Percentiles rank a stretch among this genome's conserved stretches.
phyloP scores from a whole-genome alignment of 2,797 vertebrate genomes.

The Intellagama lesueurii region DNA sequence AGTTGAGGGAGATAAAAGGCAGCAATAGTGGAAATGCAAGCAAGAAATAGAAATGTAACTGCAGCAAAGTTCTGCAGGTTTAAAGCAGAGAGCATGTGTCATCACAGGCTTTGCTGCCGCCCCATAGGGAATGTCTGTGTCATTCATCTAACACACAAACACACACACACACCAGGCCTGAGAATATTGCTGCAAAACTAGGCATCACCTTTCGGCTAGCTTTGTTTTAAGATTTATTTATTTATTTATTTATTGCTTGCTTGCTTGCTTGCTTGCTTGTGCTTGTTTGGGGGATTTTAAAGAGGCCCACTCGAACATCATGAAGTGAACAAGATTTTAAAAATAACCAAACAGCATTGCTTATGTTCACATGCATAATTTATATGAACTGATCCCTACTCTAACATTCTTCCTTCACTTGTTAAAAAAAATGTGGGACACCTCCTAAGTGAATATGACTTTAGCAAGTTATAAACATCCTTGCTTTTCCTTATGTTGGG shows the following conservation, averaged over 20 bases:
- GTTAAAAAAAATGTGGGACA: conserved; percentile 31
- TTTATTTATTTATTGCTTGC: too few relatives aligned
- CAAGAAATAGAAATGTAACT: too few relatives aligned
- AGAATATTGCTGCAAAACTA: too few relatives aligned
- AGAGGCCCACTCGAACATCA: accelerated
- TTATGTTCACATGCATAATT: conserved; percentile 18
- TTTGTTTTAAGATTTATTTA: too few relatives aligned
- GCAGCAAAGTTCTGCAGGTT: too few relatives aligned
- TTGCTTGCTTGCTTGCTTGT: not conserved
- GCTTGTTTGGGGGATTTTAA: not conserved
- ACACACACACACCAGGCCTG: too few relatives aligned
- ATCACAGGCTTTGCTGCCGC: not conserved
- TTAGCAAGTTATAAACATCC: conserved; percentile 25
- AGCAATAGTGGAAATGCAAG: too few relatives aligned
- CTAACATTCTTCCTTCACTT: conserved; percentile 27
- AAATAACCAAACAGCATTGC: conserved; percentile 25
- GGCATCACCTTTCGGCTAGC: too few relatives aligned
- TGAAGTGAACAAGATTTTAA: not conserved
- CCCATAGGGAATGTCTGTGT: not conserved
- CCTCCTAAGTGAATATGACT: conserved; percentile 42
- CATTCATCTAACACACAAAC: too few relatives aligned
- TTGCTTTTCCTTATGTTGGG: conserved; percentile 11
- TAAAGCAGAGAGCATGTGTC: too few relatives aligned
- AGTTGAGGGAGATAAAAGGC: too few relatives aligned
- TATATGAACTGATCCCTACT: conserved; percentile 18